Evolutionary conservation across 2,888 invertebrate species (phyloP).

Genomic region (Zygothrica quintamaculata): DNA sequence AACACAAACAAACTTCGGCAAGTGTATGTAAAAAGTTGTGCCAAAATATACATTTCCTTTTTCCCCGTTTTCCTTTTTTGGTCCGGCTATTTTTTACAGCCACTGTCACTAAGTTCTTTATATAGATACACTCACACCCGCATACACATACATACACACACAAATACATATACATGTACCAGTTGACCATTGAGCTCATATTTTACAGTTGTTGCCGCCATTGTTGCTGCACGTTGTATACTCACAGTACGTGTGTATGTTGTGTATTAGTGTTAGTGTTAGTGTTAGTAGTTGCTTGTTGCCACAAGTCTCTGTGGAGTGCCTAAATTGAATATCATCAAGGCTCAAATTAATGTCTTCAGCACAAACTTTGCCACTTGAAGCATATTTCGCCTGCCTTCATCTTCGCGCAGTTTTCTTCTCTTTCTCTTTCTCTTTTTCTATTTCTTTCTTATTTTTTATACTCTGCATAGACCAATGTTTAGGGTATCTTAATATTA

Average conservation of each 20-base stretch:
- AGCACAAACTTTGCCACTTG: slow-evolving; percentile 76
- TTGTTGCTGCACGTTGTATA: slow-evolving; percentile 50
- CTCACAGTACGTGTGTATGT: slow-evolving; percentile 12
- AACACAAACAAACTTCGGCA: slow-evolving; percentile 58
- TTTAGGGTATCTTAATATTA: no score
- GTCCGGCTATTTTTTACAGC: slow-evolving; percentile 47
- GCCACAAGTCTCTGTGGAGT: slow-evolving; percentile 73
- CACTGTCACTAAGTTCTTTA: slow-evolving; percentile 67
- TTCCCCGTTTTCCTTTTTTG: no score
- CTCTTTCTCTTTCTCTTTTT: slow-evolving; percentile 27
- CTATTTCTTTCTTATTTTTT: slow-evolving; percentile 6
- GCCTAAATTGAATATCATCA: slow-evolving; percentile 82
- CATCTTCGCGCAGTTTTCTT: slow-evolving; percentile 35
- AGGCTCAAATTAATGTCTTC: slow-evolving; percentile 81
- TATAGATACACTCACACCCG: slow-evolving; percentile 12
- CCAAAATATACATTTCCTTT: slow-evolving; percentile 75
- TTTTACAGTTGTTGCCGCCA: slow-evolving; percentile 75
- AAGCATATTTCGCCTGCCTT: slow-evolving; percentile 63
- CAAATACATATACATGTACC: slow-evolving; percentile 16
- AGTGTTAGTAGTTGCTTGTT: slow-evolving; percentile 48
- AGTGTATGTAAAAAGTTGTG: slow-evolving; percentile 73
- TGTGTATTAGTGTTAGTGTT: slow-evolving; percentile 28
- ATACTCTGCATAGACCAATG: background rate
- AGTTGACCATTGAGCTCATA: slow-evolving; percentile 65
- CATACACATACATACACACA: slow-evolving; percentile 4